These are phyloP conservation scores for Oryzias curvinotus DNA, from an alignment of 2,113 vertebrate genomes.

Conservation along the genomic window DNA sequence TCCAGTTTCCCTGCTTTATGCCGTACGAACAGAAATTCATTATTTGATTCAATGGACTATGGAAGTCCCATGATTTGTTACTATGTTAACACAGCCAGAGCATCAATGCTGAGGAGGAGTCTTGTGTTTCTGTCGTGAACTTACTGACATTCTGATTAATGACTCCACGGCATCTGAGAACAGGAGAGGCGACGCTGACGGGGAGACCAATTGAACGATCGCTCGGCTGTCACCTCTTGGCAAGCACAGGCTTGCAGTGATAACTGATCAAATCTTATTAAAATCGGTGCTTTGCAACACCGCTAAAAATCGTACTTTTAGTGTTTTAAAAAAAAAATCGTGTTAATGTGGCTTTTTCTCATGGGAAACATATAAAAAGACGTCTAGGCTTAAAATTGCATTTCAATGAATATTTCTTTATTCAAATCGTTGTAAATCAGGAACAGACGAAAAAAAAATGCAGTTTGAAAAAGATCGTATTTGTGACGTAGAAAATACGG, in stretches of 20 bases:
- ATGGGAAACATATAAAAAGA: too few species aligned
- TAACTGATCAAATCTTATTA: neutral
- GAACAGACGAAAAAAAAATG: too few species aligned
- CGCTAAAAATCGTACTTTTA: too few species aligned
- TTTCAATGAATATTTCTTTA: too few species aligned
- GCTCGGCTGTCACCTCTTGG: neutral
- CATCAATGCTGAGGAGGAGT: neutral
- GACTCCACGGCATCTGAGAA: neutral
- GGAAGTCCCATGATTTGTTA: slow-evolving; percentile 19
- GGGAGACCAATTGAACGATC: neutral
- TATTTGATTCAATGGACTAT: slow-evolving; percentile 8
- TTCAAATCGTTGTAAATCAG: too few species aligned
- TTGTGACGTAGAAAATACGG: too few species aligned
- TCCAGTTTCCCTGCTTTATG: slow-evolving; percentile 1
- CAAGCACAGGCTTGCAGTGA: neutral
- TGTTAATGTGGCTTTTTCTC: too few species aligned
- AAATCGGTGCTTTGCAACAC: neutral
- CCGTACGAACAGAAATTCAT: slow-evolving; percentile 16
- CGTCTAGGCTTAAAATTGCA: too few species aligned
- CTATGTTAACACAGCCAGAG: slow-evolving; percentile 2
- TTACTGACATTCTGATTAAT: neutral
- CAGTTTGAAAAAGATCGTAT: too few species aligned
- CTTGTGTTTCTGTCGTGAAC: neutral
- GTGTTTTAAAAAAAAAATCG: too few species aligned
- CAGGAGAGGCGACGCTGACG: neutral